A percentile compares a stretch with the other conserved stretches of the same genome.
Conservation (phyloP, 2,797 vertebrate species). For the Mus caroli region DNA sequence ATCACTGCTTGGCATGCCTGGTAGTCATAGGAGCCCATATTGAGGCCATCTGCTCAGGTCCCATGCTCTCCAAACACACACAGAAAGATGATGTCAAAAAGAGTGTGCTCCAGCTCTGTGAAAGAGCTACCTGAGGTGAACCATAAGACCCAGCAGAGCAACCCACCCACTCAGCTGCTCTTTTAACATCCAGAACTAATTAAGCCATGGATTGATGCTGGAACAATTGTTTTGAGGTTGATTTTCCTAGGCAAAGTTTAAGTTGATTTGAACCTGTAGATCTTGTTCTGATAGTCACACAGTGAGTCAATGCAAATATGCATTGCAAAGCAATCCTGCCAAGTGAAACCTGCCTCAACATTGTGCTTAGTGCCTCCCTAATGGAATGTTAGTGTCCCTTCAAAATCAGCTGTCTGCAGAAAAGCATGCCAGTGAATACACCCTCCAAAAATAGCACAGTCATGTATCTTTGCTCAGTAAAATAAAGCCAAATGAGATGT, state of each 20-base stretch:
- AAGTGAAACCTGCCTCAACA: conserved; percentile 9
- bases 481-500: conserved; percentile 41
- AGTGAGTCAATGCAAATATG: not conserved
- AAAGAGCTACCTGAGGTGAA: conserved; percentile 55
- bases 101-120: not conserved
- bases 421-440: not conserved
- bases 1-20: conserved; percentile 72
- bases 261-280: conserved; percentile 1
- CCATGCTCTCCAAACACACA: conserved; percentile 72
- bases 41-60: conserved; percentile 75
- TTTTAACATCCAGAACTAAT: not conserved
- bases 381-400: not conserved
- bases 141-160: not conserved
- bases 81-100: conserved; percentile 72
- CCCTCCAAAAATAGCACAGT: conserved; percentile 26
- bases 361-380: not conserved
- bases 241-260: conserved; percentile 46
- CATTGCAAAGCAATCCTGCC: not conserved
- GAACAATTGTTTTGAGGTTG: conserved; percentile 14
- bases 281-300: not conserved
- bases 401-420: conserved; percentile 29
- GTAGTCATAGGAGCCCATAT: conserved; percentile 73
- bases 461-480: not conserved
- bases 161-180: not conserved
- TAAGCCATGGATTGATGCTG: not conserved